These are phyloP conservation scores for Anthopleura xanthogrammica DNA, from an alignment of 92 coral and sea anemone species.

Conservation along the genomic window DNA sequence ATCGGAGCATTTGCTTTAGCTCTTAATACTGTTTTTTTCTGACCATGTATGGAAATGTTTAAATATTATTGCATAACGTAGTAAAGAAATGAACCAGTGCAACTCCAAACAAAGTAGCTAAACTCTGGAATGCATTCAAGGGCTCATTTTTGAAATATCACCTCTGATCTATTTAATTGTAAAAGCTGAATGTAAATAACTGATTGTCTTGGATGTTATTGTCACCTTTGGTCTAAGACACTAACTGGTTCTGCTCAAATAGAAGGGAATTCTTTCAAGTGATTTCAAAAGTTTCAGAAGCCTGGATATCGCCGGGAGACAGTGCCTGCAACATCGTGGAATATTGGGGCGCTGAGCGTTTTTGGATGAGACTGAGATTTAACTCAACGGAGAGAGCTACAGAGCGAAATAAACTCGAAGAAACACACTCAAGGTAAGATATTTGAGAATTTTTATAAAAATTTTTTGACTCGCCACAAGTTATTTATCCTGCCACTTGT, in stretches of 20 bases:
- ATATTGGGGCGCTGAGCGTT: not conserved
- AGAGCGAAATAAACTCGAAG: not conserved
- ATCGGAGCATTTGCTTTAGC: not conserved
- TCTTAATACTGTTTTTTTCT: not conserved
- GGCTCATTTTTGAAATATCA: conserved; percentile 4
- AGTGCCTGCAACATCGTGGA: not conserved
- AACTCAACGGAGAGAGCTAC: not conserved
- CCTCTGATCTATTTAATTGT: not conserved
- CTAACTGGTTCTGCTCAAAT: not conserved
- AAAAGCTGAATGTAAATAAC: not conserved
- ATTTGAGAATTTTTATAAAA: too few species aligned
- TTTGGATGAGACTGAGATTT: not conserved
- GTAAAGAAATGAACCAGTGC: not conserved
- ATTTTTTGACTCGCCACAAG: not conserved
- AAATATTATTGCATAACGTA: not conserved
- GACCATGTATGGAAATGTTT: not conserved
- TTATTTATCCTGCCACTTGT: not conserved
- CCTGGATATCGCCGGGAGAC: not conserved
- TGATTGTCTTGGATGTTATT: not conserved
- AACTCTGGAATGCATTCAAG: not conserved
- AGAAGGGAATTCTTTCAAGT: not conserved
- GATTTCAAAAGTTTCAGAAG: not conserved
- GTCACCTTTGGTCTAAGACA: not conserved
- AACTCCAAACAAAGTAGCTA: not conserved
- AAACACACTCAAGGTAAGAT: not conserved